Percentiles rank a stretch among this genome's conserved stretches.
phyloP scores from a whole-genome alignment of 1,140 invertebrate genomes.

The Alviniconcha marisindica region DNA sequence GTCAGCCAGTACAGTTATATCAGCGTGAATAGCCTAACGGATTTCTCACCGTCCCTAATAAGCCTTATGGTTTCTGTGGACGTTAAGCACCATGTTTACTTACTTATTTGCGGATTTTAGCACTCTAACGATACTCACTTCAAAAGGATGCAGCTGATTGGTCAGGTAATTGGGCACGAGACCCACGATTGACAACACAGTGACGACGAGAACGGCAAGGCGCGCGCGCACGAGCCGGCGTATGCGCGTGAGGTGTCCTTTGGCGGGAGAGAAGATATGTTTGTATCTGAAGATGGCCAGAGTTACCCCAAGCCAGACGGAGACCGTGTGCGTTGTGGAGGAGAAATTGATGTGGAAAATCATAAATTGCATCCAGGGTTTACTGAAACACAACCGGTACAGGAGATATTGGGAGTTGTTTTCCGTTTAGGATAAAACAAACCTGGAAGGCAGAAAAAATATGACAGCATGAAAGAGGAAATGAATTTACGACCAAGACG shows the following conservation, averaged over 20 bases:
- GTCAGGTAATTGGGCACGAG: slow-evolving; percentile 85
- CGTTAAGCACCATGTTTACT: no score
- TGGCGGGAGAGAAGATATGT: slow-evolving; percentile 84
- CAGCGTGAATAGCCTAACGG: no score
- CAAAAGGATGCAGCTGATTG: slow-evolving; percentile 46
- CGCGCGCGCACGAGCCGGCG: slow-evolving; percentile 79
- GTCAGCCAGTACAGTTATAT: background rate
- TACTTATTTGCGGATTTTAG: no score
- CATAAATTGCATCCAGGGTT: slow-evolving; percentile 67
- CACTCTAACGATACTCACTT: background rate
- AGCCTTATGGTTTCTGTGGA: no score
- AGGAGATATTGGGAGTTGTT: no score
- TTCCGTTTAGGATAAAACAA: no score
- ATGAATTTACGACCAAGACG: no score
- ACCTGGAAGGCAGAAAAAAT: no score
- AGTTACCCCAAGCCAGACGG: slow-evolving; percentile 93
- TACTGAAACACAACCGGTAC: slow-evolving; percentile 30
- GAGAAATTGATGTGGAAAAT: slow-evolving; percentile 81
- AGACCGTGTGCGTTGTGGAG: slow-evolving; percentile 91
- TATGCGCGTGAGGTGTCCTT: slow-evolving; percentile 82
- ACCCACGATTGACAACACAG: slow-evolving; percentile 84
- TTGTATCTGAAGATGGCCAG: slow-evolving; percentile 90
- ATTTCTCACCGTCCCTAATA: no score
- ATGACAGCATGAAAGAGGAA: no score
- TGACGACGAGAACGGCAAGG: slow-evolving; percentile 84